Conservation (phyloP, 2,797 vertebrate genomes). For the Notoglanidium macrostoma region DNA sequence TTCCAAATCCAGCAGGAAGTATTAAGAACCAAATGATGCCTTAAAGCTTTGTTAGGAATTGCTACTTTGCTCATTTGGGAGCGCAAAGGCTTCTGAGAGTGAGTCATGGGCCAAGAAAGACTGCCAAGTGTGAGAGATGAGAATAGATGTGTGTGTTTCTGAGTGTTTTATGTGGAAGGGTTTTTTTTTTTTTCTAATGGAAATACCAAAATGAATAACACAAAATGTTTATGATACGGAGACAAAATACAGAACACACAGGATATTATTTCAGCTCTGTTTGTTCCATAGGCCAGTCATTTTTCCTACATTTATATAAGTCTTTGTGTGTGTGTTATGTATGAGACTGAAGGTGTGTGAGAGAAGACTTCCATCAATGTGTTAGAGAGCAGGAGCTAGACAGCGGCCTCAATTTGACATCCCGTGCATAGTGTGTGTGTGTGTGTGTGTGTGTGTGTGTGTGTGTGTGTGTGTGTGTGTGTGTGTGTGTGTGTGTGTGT, state of each 20-base stretch:
- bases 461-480: slow-evolving; percentile 45
- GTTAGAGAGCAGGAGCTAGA: slow-evolving; percentile 12
- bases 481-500: slow-evolving; percentile 45
- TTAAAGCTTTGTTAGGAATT: slow-evolving; percentile 33
- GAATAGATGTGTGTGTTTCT: neutral
- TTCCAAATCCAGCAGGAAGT: slow-evolving; percentile 35
- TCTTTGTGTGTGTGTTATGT: slow-evolving; percentile 57
- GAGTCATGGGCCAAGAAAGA: slow-evolving; percentile 14
- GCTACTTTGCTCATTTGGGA: slow-evolving; percentile 18
- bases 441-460: slow-evolving; percentile 46
- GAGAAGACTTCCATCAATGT: slow-evolving; percentile 1
- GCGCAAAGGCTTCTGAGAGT: slow-evolving; percentile 22
- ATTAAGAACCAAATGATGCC: slow-evolving; percentile 17
- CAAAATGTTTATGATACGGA: neutral
- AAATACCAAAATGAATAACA: neutral
- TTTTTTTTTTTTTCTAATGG: neutral
- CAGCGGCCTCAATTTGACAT: slow-evolving; percentile 23
- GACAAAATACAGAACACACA: neutral
- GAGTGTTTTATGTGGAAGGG: neutral
- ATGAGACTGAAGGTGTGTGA: slow-evolving; percentile 43
- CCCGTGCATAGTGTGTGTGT: slow-evolving; percentile 36
- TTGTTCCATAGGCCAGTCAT: neutral
- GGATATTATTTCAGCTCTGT: neutral
- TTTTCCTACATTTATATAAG: neutral
- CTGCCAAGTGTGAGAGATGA: neutral